Evolutionary conservation across 2,797 vertebrate genomes (phyloP).

Genomic region (Neoniphon sammara): DNA sequence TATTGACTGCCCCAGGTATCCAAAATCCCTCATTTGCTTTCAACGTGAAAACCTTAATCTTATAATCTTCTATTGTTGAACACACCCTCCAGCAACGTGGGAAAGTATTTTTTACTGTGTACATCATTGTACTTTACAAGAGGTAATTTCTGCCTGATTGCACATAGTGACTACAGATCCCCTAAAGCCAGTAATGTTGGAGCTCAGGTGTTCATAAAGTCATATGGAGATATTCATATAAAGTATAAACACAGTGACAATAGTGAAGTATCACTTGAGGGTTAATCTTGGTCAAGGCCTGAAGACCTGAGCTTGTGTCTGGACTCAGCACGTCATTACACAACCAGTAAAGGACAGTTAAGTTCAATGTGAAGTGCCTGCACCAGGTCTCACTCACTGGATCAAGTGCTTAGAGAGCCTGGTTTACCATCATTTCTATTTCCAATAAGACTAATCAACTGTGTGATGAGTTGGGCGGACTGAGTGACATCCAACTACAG

Average conservation of each 20-base stretch:
- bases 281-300: slow-evolving; percentile 30
- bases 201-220: slow-evolving; percentile 1
- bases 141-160: slow-evolving; percentile 21
- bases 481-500: slow-evolving; percentile 33
- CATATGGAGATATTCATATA: not conserved
- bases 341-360: slow-evolving; percentile 28
- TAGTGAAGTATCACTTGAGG: slow-evolving; percentile 16
- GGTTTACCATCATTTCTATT: slow-evolving; percentile 43
- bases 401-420: slow-evolving; percentile 9
- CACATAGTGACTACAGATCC: not conserved
- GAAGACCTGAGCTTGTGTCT: slow-evolving; percentile 20
- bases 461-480: slow-evolving; percentile 40
- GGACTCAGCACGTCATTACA: slow-evolving; percentile 41
- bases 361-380: slow-evolving; percentile 25
- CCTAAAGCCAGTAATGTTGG: too few species aligned
- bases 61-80: slow-evolving; percentile 27
- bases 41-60: slow-evolving; percentile 25
- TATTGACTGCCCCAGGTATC: slow-evolving; percentile 24
- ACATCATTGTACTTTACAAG: not conserved
- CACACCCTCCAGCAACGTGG: slow-evolving; percentile 2
- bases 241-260: not conserved
- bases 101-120: not conserved
- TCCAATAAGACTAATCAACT: slow-evolving; percentile 21
- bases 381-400: slow-evolving; percentile 30
- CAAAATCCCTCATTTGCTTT: slow-evolving; percentile 32